phyloP scores from a whole-genome alignment of 1,140 invertebrate genomes.

The Metaphire vulgaris region DNA sequence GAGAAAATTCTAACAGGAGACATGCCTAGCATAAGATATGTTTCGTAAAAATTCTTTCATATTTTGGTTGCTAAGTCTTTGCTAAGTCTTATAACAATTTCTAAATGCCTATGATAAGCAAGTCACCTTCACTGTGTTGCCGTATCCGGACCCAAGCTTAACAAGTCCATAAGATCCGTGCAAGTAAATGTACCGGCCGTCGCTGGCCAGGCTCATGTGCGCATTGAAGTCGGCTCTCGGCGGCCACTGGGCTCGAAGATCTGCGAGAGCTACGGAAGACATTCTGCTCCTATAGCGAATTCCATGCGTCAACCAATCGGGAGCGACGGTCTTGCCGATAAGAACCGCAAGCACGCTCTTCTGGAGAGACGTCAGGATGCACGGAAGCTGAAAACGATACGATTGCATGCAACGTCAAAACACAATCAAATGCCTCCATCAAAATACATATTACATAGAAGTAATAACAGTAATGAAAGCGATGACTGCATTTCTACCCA shows the following conservation, averaged over 20 bases:
- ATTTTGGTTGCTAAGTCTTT: too few relatives aligned
- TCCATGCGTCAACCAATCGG: conserved; percentile 81
- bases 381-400: conserved; percentile 66
- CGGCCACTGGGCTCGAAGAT: conserved; percentile 57
- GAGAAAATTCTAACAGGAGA: too few relatives aligned
- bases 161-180: conserved; percentile 66
- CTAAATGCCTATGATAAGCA: too few relatives aligned
- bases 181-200: conserved; percentile 81
- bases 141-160: conserved; percentile 88
- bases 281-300: conserved; percentile 70
- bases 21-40: too few relatives aligned
- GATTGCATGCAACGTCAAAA: not conserved
- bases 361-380: conserved; percentile 76
- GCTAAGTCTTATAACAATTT: too few relatives aligned
- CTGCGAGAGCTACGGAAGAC: conserved; percentile 59
- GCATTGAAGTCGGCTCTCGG: conserved; percentile 82
- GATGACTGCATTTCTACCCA: too few relatives aligned
- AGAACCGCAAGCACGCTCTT: conserved; percentile 80
- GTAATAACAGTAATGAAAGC: too few relatives aligned
- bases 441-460: too few relatives aligned
- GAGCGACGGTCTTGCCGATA: conserved; percentile 71
- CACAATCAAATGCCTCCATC: conserved; percentile 14
- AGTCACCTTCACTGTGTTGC: conserved; percentile 70
- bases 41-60: too few relatives aligned
- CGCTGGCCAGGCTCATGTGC: conserved; percentile 66